These are phyloP conservation scores for Tromatobia lineatoria DNA, from an alignment of 2,888 invertebrate species.

Conservation along the genomic window DNA sequence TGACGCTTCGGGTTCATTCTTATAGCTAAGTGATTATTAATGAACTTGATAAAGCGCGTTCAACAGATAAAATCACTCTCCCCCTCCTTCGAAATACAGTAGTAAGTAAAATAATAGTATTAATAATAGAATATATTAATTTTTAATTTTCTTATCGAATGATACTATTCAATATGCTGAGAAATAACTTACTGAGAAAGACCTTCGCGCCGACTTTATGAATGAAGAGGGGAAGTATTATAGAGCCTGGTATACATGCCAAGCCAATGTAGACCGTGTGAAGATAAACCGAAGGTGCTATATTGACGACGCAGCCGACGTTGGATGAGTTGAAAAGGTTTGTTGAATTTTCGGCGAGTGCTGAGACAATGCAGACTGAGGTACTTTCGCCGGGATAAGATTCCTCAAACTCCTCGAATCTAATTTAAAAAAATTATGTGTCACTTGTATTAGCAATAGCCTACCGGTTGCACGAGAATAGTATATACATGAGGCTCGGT, in stretches of 20 bases:
- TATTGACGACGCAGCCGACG: conserved; percentile 88
- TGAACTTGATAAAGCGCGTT: too few species aligned
- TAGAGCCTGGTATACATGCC: conserved; percentile 93
- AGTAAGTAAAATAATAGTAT: too few species aligned
- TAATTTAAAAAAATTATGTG: conserved; percentile 75
- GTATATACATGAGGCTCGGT: too few species aligned
- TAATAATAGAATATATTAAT: too few species aligned
- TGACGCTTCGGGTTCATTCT: too few species aligned
- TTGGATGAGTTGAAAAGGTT: conserved; percentile 81
- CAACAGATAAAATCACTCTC: too few species aligned
- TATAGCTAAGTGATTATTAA: too few species aligned
- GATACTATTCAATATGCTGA: too few species aligned
- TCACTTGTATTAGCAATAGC: neutral
- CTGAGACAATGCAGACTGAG: conserved; percentile 92
- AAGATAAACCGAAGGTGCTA: conserved; percentile 90
- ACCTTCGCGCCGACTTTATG: conserved; percentile 93
- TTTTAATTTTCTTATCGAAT: too few species aligned
- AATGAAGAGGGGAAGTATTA: conserved; percentile 92
- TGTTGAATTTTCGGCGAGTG: conserved; percentile 85
- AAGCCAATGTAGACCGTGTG: conserved; percentile 93
- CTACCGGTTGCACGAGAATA: neutral
- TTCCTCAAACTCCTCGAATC: conserved; percentile 92
- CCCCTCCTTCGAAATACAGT: too few species aligned
- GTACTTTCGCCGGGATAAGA: conserved; percentile 89
- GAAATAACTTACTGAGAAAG: conserved; percentile 91